A percentile compares a stretch with the other conserved stretches of the same genome.
These are phyloP conservation scores for Promerops cafer DNA, from an alignment of 2,113 vertebrate species.

Conservation along the genomic window DNA sequence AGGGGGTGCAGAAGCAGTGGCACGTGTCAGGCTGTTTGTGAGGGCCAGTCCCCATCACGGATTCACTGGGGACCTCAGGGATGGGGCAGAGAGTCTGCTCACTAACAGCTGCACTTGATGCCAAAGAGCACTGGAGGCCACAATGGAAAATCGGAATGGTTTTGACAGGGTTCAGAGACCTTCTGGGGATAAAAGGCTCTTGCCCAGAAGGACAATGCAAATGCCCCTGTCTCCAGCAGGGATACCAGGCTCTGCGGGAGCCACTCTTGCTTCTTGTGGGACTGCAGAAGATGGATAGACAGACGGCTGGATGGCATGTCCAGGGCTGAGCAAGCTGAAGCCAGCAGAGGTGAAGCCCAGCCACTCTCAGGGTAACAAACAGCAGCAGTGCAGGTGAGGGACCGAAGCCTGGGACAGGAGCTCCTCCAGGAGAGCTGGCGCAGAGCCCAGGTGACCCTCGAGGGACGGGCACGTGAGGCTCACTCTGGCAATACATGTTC, in stretches of 20 bases:
- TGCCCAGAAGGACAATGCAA: neutral
- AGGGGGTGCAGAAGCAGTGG: neutral
- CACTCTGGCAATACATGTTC: accelerated
- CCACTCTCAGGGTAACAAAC: neutral
- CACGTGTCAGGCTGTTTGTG: neutral
- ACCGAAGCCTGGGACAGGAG: neutral
- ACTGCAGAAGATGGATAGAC: accelerated
- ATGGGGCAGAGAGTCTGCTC: neutral
- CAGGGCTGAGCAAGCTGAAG: neutral
- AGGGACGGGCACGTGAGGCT: accelerated
- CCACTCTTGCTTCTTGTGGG: neutral
- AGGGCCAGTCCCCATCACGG: neutral
- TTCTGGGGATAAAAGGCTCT: neutral
- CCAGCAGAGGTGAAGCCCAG: neutral
- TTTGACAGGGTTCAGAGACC: neutral
- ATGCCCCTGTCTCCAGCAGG: neutral
- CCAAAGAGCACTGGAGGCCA: neutral
- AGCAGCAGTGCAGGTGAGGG: neutral
- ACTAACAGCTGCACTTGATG: neutral
- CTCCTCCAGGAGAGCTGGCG: accelerated
- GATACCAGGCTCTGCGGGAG: neutral
- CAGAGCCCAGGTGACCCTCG: accelerated
- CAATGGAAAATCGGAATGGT: neutral
- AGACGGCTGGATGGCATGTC: neutral
- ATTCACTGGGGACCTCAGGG: neutral